A percentile compares a stretch with the other conserved stretches of the same genome.
Evolutionary conservation across 2,888 invertebrate genomes (phyloP).

Genomic region (Resseliella maxima): DNA sequence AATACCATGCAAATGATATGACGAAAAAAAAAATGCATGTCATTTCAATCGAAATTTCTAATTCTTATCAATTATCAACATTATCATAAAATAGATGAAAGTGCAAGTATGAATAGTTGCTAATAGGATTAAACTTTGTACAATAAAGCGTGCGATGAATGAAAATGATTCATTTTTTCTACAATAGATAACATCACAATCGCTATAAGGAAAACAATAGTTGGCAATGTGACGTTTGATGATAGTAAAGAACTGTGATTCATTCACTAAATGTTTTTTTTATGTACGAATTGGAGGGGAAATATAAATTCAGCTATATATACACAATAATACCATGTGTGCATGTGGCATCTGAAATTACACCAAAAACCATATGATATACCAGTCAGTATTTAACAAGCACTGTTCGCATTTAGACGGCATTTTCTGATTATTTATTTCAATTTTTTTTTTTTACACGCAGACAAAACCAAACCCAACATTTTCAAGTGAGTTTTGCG

Average conservation of each 20-base stretch:
- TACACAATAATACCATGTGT: neutral
- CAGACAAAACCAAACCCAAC: neutral
- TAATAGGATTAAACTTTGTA: neutral
- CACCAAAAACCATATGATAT: neutral
- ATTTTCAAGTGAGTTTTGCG: neutral
- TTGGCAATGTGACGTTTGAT: neutral
- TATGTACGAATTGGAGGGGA: neutral
- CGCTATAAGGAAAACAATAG: neutral
- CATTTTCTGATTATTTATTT: neutral
- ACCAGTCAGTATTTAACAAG: neutral
- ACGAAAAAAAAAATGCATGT: no score
- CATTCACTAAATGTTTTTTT: neutral
- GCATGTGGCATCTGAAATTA: neutral
- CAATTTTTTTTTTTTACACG: no score
- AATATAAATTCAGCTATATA: neutral
- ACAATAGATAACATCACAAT: neutral
- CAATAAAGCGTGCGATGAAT: neutral
- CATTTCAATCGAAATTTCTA: no score
- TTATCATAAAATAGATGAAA: no score
- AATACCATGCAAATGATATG: no score
- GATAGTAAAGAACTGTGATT: neutral
- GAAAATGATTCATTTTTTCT: neutral
- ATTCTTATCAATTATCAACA: no score
- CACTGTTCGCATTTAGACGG: conserved; percentile 2
- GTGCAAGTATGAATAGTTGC: no score